Evolutionary conservation across 2,888 invertebrate genomes (phyloP), one percentile per base, ranked within the genome.

Genomic region (Drosophila mettleri): DNA sequence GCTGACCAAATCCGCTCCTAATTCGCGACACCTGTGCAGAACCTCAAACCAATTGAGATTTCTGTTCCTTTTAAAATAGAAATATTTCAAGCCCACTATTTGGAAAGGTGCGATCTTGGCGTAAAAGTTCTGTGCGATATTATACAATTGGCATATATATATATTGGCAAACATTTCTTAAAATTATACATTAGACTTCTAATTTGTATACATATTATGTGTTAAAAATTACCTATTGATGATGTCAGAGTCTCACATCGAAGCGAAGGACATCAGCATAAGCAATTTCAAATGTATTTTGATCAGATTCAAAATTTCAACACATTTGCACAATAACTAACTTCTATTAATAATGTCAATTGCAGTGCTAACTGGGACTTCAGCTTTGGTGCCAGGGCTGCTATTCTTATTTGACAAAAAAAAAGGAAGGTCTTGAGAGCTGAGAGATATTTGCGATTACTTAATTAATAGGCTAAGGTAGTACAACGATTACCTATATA

Each of bases 31-130:
- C 18, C 33, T 52, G 16, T 70, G 71, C 14, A 64, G 0, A 3
- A 71, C 71, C 14, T 3, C 16, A 54, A 20, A 70, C 70, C 70
- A 70, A 18, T 12, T 52, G 2, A 59, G 0, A 2, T 0, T 5
- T 0, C 1, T 10, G 1, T 9, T 16, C 0, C 1, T 2, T 20
- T 53, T 48, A n/a, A 70, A 46, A 51, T 59, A 64, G 16, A 51
- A 70, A 55, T 64, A 70, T 14, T 64, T 70, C 0, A 9, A 14
- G 0, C 14, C 24, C 0, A 70, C 12, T 27, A 10, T 41, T 6
- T 12, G 0, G 20, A 58, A 70, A 0, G 38, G 31, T 2, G 12
- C 6, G 12, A 6, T 24, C 1, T 45, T 9, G 0, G 22, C 63
- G 24, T 53, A 0, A 20, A 69, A 70, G 24, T 46, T 29, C 3